Evolutionary conservation across 2,888 invertebrate genomes (phyloP).

Genomic region (Anoplius nigerrimus): DNA sequence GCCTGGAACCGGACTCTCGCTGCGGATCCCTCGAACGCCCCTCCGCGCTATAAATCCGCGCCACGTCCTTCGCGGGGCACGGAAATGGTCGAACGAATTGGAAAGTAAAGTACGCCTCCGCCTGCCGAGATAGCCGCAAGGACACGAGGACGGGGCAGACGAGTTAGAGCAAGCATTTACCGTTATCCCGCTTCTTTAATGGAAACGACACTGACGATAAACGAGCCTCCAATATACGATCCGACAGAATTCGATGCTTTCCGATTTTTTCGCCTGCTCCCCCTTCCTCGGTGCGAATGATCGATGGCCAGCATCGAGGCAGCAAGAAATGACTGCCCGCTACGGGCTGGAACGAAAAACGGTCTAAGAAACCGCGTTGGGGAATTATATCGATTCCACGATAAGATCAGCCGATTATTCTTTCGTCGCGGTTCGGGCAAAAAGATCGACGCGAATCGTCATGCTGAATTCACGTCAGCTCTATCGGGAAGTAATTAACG

Average conservation of each 20-base stretch:
- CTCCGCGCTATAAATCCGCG: background rate
- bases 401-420: too few relatives aligned
- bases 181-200: constrained; percentile 45
- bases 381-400: too few relatives aligned
- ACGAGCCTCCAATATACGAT: too few relatives aligned
- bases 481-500: too few relatives aligned
- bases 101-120: constrained; percentile 31
- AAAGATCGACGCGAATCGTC: too few relatives aligned
- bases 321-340: too few relatives aligned
- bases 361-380: too few relatives aligned
- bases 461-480: too few relatives aligned
- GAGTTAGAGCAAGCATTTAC: constrained; percentile 31
- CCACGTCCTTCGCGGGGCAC: constrained; percentile 20
- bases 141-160: constrained; percentile 36
- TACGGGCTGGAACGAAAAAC: too few relatives aligned
- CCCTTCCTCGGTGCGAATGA: constrained; percentile 29
- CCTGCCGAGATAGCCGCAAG: constrained; percentile 34
- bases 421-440: too few relatives aligned
- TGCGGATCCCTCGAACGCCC: constrained; percentile 1
- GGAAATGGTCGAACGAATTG: constrained; percentile 35
- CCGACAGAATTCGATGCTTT: too few relatives aligned
- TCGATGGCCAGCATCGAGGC: too few relatives aligned
- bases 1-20: background rate
- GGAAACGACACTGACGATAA: constrained; percentile 20
- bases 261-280: constrained; percentile 9